A percentile compares a stretch with the other conserved stretches of the same genome.
These are phyloP conservation scores for Chromoteleia sp. DNA, from an alignment of 2,888 invertebrate genomes.

Conservation along the genomic window DNA sequence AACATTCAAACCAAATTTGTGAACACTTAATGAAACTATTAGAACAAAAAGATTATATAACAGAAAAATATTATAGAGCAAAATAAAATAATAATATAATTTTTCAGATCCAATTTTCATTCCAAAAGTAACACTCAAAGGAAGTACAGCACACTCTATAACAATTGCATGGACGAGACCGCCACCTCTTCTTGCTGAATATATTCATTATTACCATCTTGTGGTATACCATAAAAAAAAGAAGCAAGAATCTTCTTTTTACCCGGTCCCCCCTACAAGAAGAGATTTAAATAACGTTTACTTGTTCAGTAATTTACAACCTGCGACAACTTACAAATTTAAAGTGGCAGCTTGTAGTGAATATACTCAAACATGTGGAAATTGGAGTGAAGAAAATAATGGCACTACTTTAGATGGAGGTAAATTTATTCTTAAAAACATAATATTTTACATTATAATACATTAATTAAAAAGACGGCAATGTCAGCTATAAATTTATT, in stretches of 20 bases:
- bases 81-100: conserved; percentile 8
- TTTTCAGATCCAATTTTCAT: conserved; percentile 90
- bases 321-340: conserved; percentile 93
- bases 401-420: conserved; percentile 93
- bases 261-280: conserved; percentile 81
- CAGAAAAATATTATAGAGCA: no score
- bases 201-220: conserved; percentile 91
- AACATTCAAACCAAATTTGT: no score
- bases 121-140: conserved; percentile 92
- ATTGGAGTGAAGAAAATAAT: conserved; percentile 91
- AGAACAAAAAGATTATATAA: no score
- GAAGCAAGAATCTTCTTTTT: conserved; percentile 86
- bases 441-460: no score
- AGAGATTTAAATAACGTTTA: conserved; percentile 84
- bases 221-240: conserved; percentile 86
- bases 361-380: conserved; percentile 90
- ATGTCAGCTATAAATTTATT: no score
- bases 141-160: conserved; percentile 89
- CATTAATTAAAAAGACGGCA: no score
- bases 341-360: conserved; percentile 93
- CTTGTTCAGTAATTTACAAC: conserved; percentile 91
- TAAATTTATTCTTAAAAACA: conserved; percentile 67
- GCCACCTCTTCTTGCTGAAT: conserved; percentile 87
- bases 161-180: conserved; percentile 93
- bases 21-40: no score